Conservation (phyloP, 1,140 invertebrate species). For the Acyrthosiphon pisum region DNA sequence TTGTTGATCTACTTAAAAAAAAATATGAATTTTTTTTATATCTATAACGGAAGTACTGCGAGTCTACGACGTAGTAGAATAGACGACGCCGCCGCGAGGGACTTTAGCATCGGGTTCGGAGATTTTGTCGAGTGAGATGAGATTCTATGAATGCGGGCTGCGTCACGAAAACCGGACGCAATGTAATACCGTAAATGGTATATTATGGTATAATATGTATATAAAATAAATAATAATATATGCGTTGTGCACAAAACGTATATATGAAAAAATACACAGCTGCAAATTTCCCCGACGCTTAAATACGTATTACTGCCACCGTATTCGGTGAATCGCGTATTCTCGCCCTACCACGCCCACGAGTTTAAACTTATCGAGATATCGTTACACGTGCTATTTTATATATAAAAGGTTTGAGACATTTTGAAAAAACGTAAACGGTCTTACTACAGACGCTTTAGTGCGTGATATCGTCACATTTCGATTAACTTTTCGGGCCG, state of each 20-base stretch:
- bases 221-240: background rate
- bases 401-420: background rate
- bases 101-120: background rate
- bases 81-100: background rate
- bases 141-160: background rate
- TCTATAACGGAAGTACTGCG: background rate
- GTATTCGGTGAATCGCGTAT: background rate
- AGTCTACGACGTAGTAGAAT: background rate
- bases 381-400: background rate
- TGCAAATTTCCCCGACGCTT: background rate
- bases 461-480: background rate
- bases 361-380: background rate
- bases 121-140: slow-evolving; percentile 11
- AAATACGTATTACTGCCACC: background rate
- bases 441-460: background rate
- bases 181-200: background rate
- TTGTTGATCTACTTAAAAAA: background rate
- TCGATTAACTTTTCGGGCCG: too few relatives aligned
- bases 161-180: background rate
- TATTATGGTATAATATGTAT: background rate
- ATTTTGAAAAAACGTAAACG: background rate
- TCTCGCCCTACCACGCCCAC: background rate
- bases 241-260: background rate
- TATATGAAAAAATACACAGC: background rate
- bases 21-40: background rate